Evolutionary conservation across 1,140 invertebrate genomes (phyloP), one percentile per base, ranked within the genome.

Genomic region (Steinernema feltiae): DNA sequence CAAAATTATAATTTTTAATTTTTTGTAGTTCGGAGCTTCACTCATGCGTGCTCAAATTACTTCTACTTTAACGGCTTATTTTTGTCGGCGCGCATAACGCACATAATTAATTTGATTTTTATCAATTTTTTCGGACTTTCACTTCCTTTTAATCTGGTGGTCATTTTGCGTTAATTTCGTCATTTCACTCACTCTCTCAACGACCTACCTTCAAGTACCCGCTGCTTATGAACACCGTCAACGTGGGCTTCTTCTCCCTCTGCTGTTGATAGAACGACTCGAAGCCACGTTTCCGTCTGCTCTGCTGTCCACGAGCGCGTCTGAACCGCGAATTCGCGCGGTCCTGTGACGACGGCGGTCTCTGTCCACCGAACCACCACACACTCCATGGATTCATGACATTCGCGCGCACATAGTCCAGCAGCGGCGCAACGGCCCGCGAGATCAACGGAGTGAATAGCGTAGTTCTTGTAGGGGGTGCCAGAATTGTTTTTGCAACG

Each of bases 171-270:
- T 41, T 41, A 41, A 41, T 15, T 63, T 27, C 53, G 53, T 63
- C 12, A n/a, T 27, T 63, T 3, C 15, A 15, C 24, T 63, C 12
- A 3, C 7, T 7, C 24, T 29, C 32, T 82, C 30, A n/a, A n/a
- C n/a, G n/a, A n/a, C n/a, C n/a, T n/a, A 80, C 79, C 74, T 80
- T 80, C 31, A 80, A 70, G 53, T 80, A 80, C 17, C 80, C 75
- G 71, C 77, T 80, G 76, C 80, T 72, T 21, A 80, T 30, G 41
- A 80, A 80, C 21, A 80, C 79, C 21, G 79, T 82, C 30, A 80
- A 35, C 15, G 79, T 80, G 27, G 79, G 79, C 24, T 78, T 69
- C 46, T 80, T 80, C 32, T 81, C 79, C 3, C 80, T 29, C 24
- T 79, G 30, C 24, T 69, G 32, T 24, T 78, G 53, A 27, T 63